A percentile compares a stretch with the other conserved stretches of the same genome.
Conservation (phyloP, 2,113 vertebrate species). For the Sebastes fasciatus region DNA sequence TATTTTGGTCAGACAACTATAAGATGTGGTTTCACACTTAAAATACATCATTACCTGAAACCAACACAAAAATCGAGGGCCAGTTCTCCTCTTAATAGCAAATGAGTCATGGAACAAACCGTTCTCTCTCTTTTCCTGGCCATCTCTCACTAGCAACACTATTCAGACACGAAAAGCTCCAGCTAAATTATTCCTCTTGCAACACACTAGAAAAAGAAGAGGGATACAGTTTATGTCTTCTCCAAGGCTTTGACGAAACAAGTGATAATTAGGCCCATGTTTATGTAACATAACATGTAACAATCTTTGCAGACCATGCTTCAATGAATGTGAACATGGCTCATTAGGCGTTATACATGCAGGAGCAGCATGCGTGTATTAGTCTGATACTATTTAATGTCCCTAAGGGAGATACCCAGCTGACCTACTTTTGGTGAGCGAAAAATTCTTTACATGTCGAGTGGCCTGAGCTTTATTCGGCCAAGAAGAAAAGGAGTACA, state of each 20-base stretch:
- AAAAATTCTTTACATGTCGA: slow-evolving; percentile 75
- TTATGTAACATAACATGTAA: slow-evolving; percentile 11
- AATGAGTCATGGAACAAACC: slow-evolving; percentile 69
- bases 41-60: slow-evolving; percentile 35
- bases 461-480: slow-evolving; percentile 61
- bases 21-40: slow-evolving; percentile 24
- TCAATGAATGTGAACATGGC: slow-evolving; percentile 41
- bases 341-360: slow-evolving; percentile 70
- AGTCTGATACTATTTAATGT: slow-evolving; percentile 73
- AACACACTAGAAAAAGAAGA: slow-evolving; percentile 19
- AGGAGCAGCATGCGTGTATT: slow-evolving; percentile 66
- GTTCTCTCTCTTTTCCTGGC: slow-evolving; percentile 46
- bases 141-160: slow-evolving; percentile 31
- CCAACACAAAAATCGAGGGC: slow-evolving; percentile 33
- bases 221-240: neutral
- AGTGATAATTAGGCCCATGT: neutral
- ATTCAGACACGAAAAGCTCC: slow-evolving; percentile 20
- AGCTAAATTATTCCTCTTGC: slow-evolving; percentile 3
- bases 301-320: neutral
- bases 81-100: slow-evolving; percentile 40
- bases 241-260: neutral
- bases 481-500: slow-evolving; percentile 32
- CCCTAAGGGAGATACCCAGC: slow-evolving; percentile 77
- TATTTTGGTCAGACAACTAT: slow-evolving; percentile 18
- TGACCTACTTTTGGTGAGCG: slow-evolving; percentile 84